Evolutionary conservation across 1,140 invertebrate genomes (phyloP).

Genomic region (Drosophila jambulina): DNA sequence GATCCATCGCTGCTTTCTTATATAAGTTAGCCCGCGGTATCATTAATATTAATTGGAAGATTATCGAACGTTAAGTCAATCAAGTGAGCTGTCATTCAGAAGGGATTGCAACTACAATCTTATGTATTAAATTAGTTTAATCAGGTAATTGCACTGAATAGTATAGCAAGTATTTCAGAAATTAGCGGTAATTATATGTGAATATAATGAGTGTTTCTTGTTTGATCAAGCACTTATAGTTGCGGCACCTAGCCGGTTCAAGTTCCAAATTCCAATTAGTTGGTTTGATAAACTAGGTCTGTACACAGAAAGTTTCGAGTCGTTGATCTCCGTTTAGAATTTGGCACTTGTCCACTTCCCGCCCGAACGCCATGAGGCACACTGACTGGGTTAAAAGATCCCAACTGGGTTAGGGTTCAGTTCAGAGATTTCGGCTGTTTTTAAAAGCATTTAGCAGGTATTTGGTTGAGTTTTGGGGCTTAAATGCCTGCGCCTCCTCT

Average conservation of each 20-base stretch:
- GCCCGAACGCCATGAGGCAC: neutral
- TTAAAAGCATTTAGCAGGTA: conserved; percentile 67
- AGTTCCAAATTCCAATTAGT: conserved; percentile 22
- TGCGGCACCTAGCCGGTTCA: conserved; percentile 1
- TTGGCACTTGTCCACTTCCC: conserved; percentile 19
- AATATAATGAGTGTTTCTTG: conserved; percentile 6
- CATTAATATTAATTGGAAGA: conserved; percentile 61
- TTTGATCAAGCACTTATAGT: conserved; percentile 1
- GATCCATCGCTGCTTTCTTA: conserved; percentile 10
- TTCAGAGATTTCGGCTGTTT: conserved; percentile 56
- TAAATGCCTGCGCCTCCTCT: conserved; percentile 14
- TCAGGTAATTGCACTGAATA: conserved; percentile 21
- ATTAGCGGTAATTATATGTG: conserved; percentile 2
- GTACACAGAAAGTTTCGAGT: conserved; percentile 50
- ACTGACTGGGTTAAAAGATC: conserved; percentile 17
- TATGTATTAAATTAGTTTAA: neutral
- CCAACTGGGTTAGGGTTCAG: conserved; percentile 48
- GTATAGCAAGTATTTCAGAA: neutral
- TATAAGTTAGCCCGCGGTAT: conserved; percentile 21
- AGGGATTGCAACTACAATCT: conserved; percentile 9
- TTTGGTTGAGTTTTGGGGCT: conserved; percentile 52
- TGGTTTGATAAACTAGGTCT: conserved; percentile 41
- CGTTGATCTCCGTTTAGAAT: conserved; percentile 54
- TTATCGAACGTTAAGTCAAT: conserved; percentile 6
- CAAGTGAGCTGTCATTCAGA: conserved; percentile 16